Conservation (phyloP, 1,140 invertebrate genomes). For the Bilobella aurantiaca region DNA sequence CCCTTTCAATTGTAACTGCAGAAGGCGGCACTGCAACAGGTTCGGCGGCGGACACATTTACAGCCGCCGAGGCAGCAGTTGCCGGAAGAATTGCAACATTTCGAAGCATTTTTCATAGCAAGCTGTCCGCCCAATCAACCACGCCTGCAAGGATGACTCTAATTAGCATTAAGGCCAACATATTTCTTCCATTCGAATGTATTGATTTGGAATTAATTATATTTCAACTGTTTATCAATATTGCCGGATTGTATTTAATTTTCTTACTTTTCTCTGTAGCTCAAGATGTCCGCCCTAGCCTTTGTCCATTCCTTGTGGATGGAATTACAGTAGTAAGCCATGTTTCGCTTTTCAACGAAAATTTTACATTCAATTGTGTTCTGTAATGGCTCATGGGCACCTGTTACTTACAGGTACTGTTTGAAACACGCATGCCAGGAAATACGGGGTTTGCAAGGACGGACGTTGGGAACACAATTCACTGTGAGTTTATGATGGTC, state of each 20-base stretch:
- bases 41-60: not conserved
- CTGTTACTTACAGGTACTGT: not conserved
- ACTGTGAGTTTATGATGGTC: too few relatives aligned
- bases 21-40: not conserved
- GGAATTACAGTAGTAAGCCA: not conserved
- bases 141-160: not conserved
- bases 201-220: not conserved
- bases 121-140: not conserved
- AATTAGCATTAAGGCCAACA: not conserved
- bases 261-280: not conserved
- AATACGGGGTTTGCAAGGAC: not conserved
- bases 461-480: not conserved
- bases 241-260: not conserved
- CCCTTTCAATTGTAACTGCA: not conserved
- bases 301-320: not conserved
- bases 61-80: too few relatives aligned
- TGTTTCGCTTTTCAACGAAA: too few relatives aligned
- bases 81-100: too few relatives aligned
- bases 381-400: not conserved
- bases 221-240: not conserved
- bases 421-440: not conserved
- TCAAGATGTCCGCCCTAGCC: not conserved
- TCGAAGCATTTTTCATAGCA: not conserved
- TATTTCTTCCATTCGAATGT: not conserved
- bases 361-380: not conserved